These are phyloP conservation scores for Synchiropus splendidus DNA, from an alignment of 2,113 vertebrate species.

Conservation along the genomic window DNA sequence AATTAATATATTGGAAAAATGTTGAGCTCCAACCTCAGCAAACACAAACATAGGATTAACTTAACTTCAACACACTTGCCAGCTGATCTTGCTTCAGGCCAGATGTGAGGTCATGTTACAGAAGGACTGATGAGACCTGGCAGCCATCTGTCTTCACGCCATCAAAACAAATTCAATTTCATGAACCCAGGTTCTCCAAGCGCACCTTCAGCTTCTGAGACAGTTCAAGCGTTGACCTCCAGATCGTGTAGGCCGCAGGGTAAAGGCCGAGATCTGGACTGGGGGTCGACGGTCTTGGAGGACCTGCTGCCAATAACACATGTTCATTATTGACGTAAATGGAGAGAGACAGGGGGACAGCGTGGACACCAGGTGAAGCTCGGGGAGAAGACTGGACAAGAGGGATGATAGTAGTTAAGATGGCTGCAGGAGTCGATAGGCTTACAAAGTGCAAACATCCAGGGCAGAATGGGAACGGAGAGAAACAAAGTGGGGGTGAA, in stretches of 20 bases:
- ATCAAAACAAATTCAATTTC: slow-evolving; percentile 27
- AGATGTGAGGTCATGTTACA: slow-evolving; percentile 55
- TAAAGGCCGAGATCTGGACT: neutral
- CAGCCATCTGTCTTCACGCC: slow-evolving; percentile 60
- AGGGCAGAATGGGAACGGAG: slow-evolving; percentile 13
- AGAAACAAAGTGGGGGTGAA: slow-evolving; percentile 13
- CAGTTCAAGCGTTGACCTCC: slow-evolving; percentile 5
- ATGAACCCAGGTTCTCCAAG: no score
- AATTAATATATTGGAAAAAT: no score
- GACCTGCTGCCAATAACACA: slow-evolving; percentile 19
- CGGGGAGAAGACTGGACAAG: slow-evolving; percentile 1
- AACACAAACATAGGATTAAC: no score
- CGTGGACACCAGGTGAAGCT: slow-evolving; percentile 2
- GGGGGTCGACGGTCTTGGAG: slow-evolving; percentile 9
- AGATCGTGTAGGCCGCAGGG: slow-evolving; percentile 6
- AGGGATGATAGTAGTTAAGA: neutral
- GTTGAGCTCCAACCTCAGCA: no score
- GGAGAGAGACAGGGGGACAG: slow-evolving; percentile 12
- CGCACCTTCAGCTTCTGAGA: slow-evolving; percentile 13
- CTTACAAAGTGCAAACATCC: slow-evolving; percentile 2
- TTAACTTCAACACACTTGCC: slow-evolving; percentile 25
- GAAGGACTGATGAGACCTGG: slow-evolving; percentile 57
- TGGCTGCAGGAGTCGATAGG: slow-evolving; percentile 1
- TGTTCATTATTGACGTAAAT: slow-evolving; percentile 13
- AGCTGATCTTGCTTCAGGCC: slow-evolving; percentile 25